Conservation (phyloP, 30 jellyfish, hydroid and myxozoan genomes). For the Hydractinia echinata region DNA sequence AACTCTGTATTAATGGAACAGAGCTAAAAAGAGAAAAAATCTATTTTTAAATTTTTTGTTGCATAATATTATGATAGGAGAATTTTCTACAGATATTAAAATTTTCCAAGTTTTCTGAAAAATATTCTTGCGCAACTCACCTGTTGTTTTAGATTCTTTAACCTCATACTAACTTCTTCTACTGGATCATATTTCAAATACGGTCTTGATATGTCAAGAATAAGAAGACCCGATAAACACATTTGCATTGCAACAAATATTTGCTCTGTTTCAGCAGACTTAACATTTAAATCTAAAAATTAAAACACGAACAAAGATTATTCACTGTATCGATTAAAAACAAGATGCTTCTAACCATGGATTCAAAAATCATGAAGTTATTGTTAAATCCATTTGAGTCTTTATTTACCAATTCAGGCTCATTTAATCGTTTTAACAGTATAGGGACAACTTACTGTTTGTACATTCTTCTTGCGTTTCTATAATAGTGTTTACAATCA, state of each 20-base stretch:
- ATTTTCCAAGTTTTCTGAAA: neutral
- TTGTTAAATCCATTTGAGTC: too few species aligned
- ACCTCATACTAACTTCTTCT: slow-evolving; percentile 49
- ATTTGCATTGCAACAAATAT: neutral
- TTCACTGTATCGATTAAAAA: too few species aligned
- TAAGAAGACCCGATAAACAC: slow-evolving; percentile 33
- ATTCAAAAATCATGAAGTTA: too few species aligned
- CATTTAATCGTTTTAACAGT: too few species aligned
- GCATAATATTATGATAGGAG: too few species aligned
- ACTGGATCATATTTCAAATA: slow-evolving; percentile 62
- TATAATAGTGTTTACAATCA: too few species aligned
- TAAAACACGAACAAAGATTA: neutral
- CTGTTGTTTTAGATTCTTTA: slow-evolving; percentile 54
- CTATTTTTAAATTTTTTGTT: too few species aligned
- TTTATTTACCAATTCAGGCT: too few species aligned
- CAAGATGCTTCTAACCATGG: too few species aligned
- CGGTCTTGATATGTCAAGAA: slow-evolving; percentile 46
- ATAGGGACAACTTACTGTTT: too few species aligned
- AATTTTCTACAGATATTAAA: neutral
- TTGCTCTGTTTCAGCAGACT: neutral
- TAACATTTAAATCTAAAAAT: neutral
- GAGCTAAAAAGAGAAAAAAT: slow-evolving; percentile 36
- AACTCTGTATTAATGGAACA: slow-evolving; percentile 43
- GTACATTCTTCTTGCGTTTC: too few species aligned
- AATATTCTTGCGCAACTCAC: slow-evolving; percentile 19